These are phyloP conservation scores for Antennarius maculatus DNA, from an alignment of 2,797 vertebrate genomes.

Conservation along the genomic window DNA sequence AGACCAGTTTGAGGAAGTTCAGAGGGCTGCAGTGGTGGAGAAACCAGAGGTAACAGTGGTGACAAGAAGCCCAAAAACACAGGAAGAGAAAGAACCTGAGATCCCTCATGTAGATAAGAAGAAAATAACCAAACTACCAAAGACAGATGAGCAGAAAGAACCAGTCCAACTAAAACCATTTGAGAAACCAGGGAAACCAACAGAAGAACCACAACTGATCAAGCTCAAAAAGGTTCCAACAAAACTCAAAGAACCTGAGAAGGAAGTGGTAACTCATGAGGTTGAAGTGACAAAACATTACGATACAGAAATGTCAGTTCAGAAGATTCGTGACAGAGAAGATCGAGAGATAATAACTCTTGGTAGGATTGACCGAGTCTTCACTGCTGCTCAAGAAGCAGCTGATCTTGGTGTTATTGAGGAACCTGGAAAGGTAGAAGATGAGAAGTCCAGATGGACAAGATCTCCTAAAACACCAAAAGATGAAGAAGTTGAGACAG, in stretches of 20 bases:
- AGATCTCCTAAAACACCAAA: slow-evolving; percentile 46
- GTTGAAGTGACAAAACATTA: slow-evolving; percentile 50
- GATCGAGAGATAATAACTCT: slow-evolving; percentile 40
- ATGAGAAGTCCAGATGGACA: slow-evolving; percentile 45
- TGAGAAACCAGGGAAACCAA: slow-evolving; percentile 41
- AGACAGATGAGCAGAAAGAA: slow-evolving; percentile 53
- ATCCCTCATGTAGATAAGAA: slow-evolving; percentile 43
- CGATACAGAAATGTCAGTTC: slow-evolving; percentile 50
- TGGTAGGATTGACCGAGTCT: slow-evolving; percentile 34
- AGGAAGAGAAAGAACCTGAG: slow-evolving; percentile 35
- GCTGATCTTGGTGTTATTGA: slow-evolving; percentile 24
- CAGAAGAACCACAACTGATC: slow-evolving; percentile 59
- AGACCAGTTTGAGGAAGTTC: slow-evolving; percentile 41
- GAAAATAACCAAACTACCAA: slow-evolving; percentile 59
- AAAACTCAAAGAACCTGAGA: slow-evolving; percentile 57
- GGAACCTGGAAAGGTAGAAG: slow-evolving; percentile 35
- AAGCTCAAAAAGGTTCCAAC: slow-evolving; percentile 66
- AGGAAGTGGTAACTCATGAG: slow-evolving; percentile 43
- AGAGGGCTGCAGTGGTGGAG: slow-evolving; percentile 34
- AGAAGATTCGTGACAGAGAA: slow-evolving; percentile 49
- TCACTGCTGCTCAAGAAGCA: slow-evolving; percentile 29
- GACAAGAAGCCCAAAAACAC: slow-evolving; percentile 49
- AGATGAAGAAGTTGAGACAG: slow-evolving; percentile 31
- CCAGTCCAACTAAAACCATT: slow-evolving; percentile 57
- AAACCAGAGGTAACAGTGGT: slow-evolving; percentile 39